Conservation (phyloP, 1,140 invertebrate species). For the Ruditapes philippinarum region DNA sequence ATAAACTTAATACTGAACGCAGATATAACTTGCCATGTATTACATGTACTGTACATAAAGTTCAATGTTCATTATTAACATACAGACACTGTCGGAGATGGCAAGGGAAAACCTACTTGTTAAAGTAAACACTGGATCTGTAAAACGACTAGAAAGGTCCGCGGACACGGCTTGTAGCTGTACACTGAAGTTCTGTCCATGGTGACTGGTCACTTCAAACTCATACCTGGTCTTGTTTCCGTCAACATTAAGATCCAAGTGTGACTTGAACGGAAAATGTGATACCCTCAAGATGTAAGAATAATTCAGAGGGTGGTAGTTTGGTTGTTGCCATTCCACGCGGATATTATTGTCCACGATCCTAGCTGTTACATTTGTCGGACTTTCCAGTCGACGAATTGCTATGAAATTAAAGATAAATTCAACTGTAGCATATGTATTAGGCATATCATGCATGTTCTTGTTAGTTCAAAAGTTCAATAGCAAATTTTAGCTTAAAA, state of each 20-base stretch:
- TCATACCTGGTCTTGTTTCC: constrained; percentile 3
- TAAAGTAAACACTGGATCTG: neutral
- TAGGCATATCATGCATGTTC: too few relatives aligned
- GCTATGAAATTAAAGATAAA: too few relatives aligned
- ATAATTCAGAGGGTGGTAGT: neutral
- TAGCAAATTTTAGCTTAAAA: too few relatives aligned
- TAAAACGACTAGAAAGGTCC: neutral
- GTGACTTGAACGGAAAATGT: constrained; percentile 16
- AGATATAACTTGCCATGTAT: too few relatives aligned
- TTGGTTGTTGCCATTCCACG: constrained; percentile 11
- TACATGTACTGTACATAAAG: too few relatives aligned
- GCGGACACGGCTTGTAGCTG: neutral
- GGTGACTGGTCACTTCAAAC: neutral
- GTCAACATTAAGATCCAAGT: neutral
- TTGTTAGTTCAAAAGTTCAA: too few relatives aligned
- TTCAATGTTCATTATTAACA: too few relatives aligned
- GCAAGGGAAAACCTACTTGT: neutral
- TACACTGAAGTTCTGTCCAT: constrained; percentile 28
- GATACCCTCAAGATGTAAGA: constrained; percentile 9
- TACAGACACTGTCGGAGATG: too few relatives aligned
- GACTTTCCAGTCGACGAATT: neutral
- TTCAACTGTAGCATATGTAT: too few relatives aligned
- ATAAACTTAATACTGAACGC: too few relatives aligned
- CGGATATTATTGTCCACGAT: neutral
- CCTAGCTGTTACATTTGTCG: neutral